Evolutionary conservation across 2,797 vertebrate species (phyloP).

Genomic region (Taenioides sp.): DNA sequence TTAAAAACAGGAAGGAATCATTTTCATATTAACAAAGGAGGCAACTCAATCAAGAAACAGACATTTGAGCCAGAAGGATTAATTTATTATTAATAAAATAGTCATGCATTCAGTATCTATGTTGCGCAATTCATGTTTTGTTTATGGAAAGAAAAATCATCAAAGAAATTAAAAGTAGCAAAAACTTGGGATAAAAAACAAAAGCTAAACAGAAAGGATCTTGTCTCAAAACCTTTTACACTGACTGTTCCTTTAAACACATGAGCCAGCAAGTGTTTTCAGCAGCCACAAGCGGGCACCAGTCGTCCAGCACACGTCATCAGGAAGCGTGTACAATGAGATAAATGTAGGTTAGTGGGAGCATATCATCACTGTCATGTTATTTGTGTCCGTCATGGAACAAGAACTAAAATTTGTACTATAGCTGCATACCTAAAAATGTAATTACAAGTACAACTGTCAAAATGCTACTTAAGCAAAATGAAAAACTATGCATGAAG

Average conservation of each 20-base stretch:
- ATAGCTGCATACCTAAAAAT: too few relatives aligned
- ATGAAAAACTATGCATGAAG: too few relatives aligned
- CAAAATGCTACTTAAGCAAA: too few relatives aligned
- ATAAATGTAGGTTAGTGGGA: not conserved
- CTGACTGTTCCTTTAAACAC: not conserved
- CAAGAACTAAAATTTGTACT: too few relatives aligned
- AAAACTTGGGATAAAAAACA: too few relatives aligned
- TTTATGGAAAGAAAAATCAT: too few relatives aligned
- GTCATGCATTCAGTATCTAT: too few relatives aligned
- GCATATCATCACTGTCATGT: not conserved
- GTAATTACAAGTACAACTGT: too few relatives aligned
- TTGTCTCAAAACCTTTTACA: not conserved
- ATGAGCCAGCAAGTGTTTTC: conserved; percentile 19
- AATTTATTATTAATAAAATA: too few relatives aligned
- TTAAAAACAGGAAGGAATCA: not conserved
- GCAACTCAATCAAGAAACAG: not conserved
- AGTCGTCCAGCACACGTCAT: conserved; percentile 22
- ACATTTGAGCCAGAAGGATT: not conserved
- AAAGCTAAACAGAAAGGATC: not conserved
- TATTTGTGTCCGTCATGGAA: not conserved
- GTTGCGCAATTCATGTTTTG: too few relatives aligned
- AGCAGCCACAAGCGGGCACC: conserved; percentile 48
- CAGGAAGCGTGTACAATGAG: too few relatives aligned
- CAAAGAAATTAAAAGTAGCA: too few relatives aligned
- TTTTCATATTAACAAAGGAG: not conserved